These are phyloP conservation scores for Platichthys flesus DNA, from an alignment of 2,113 vertebrate genomes.

Conservation along the genomic window DNA sequence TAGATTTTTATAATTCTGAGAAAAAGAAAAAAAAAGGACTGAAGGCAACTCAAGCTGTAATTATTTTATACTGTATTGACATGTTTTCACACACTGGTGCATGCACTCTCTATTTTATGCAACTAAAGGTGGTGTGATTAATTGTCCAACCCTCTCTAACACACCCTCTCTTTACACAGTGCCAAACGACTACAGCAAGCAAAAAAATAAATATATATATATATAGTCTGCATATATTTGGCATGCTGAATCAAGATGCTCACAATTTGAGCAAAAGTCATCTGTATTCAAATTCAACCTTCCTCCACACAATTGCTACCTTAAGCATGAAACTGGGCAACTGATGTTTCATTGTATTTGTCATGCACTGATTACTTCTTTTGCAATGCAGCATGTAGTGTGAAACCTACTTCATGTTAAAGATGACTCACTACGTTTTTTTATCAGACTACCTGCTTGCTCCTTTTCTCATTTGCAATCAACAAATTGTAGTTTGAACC, in stretches of 20 bases:
- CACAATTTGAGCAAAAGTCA: too few species aligned
- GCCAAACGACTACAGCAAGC: too few species aligned
- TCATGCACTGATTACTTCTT: neutral
- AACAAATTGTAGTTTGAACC: too few species aligned
- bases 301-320: neutral
- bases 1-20: constrained; percentile 8
- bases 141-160: neutral
- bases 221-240: too few species aligned
- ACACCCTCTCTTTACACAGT: neutral
- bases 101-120: neutral
- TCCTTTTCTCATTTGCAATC: too few species aligned
- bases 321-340: neutral
- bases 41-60: constrained; percentile 32
- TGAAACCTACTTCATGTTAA: too few species aligned
- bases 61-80: constrained; percentile 48
- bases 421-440: too few species aligned
- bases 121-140: constrained; percentile 26
- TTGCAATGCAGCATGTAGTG: too few species aligned
- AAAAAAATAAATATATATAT: too few species aligned
- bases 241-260: too few species aligned
- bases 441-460: too few species aligned
- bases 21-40: neutral
- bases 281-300: neutral
- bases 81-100: constrained; percentile 33
- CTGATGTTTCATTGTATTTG: neutral